These are phyloP conservation scores for Drosophila formosana DNA, from an alignment of 2,888 invertebrate species.

Conservation along the genomic window DNA sequence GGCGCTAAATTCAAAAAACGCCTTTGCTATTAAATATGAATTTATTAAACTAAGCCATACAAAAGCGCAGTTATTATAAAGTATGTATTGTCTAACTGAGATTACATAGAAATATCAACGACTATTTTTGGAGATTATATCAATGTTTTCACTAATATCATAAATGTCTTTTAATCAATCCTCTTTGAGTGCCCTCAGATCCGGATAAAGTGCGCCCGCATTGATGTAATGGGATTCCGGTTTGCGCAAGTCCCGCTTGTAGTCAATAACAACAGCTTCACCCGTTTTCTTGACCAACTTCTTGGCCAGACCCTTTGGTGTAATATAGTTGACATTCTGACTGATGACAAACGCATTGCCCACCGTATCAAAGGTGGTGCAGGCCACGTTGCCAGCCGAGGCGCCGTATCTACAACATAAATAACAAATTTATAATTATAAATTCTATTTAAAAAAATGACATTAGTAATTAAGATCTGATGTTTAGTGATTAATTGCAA, in stretches of 20 bases:
- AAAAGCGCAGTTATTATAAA: neutral
- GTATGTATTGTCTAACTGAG: neutral
- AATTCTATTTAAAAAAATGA: too few relatives aligned
- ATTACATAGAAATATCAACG: conserved; percentile 24
- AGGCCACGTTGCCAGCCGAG: conserved; percentile 88
- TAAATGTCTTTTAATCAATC: conserved; percentile 51
- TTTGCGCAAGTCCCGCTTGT: conserved; percentile 74
- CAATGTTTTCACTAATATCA: conserved; percentile 3
- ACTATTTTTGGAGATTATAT: conserved; percentile 17
- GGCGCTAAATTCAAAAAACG: neutral
- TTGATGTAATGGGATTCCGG: conserved; percentile 77
- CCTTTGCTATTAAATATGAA: neutral
- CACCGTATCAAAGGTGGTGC: conserved; percentile 89
- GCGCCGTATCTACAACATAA: conserved; percentile 87
- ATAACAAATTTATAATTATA: too few relatives aligned
- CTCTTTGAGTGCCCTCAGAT: conserved; percentile 77
- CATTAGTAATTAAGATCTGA: too few relatives aligned
- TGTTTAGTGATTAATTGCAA: too few relatives aligned
- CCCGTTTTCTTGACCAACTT: conserved; percentile 88
- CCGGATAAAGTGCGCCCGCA: conserved; percentile 83
- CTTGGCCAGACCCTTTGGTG: conserved; percentile 89
- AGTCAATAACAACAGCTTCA: conserved; percentile 86
- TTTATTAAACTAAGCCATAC: conserved; percentile 11
- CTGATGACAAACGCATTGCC: conserved; percentile 90
- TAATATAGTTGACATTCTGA: conserved; percentile 88